Conservation (phyloP, 2,797 vertebrate species). For the Xenentodon cancila region DNA sequence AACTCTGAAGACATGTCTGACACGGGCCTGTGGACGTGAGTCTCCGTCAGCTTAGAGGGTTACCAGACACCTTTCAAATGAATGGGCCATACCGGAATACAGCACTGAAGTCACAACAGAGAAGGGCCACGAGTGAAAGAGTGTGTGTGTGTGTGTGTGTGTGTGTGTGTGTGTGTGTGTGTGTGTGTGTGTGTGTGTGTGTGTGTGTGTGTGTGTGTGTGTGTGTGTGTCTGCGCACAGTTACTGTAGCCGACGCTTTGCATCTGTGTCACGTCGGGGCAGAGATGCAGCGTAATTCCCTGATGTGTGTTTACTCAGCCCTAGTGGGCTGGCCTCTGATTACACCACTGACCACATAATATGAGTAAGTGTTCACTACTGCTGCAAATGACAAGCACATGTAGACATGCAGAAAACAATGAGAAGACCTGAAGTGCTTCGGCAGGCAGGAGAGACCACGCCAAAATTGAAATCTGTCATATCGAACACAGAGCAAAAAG, state of each 20-base stretch:
- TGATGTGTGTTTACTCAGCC: conserved; percentile 78
- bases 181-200: conserved; percentile 29
- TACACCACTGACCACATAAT: conserved; percentile 79
- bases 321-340: conserved; percentile 76
- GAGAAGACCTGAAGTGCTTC: conserved; percentile 50
- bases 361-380: conserved; percentile 77
- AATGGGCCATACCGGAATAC: conserved; percentile 73
- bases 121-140: conserved; percentile 38
- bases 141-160: conserved; percentile 30
- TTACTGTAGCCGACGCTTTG: conserved; percentile 60
- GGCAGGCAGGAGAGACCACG: conserved; percentile 45
- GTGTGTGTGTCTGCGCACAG: conserved; percentile 33
- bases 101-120: conserved; percentile 39
- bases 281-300: conserved; percentile 73
- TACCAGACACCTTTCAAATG: conserved; percentile 48
- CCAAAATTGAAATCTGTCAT: conserved; percentile 37
- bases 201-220: conserved; percentile 29
- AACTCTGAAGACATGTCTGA: conserved; percentile 56
- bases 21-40: conserved; percentile 37
- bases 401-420: conserved; percentile 77
- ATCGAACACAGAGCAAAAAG: not conserved
- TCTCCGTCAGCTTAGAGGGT: conserved; percentile 45
- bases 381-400: conserved; percentile 81
- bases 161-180: conserved; percentile 31
- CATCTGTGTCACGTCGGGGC: conserved; percentile 62